Evolutionary conservation across 1,140 invertebrate genomes (phyloP), one percentile per base, ranked within the genome.

Genomic region (Mizuhopecten yessoensis): DNA sequence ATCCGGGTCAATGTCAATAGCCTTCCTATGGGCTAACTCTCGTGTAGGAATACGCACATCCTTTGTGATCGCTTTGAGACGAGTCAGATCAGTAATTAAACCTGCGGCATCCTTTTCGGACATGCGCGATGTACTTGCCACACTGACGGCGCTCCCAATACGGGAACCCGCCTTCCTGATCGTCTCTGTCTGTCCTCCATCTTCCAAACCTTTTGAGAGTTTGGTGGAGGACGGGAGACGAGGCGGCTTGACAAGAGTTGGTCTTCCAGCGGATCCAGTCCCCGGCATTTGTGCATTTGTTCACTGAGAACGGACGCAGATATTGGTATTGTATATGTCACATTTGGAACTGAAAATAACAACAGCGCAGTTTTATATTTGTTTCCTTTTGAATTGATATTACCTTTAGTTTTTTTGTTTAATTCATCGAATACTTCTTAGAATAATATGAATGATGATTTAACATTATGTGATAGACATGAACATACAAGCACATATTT

Each of bases 21-120:
- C 57, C n/a, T 29, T n/a, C n/a, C 57, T 75, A 75, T 75, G 57
- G 29, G 57, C 23, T n/a, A 75, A 75, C 17, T 75, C 57, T 75
- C 29, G n/a, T 1, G 57, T n/a, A 29, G 57, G 57, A 75, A 90
- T 91, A 29, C 90, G 90, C 0, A 87, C 86, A 91, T 92, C 92
- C 7, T 90, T 86, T 89, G 92, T 92, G 17, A 92, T 92, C 11
- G 42, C 92, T 86, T 92, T 92, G 17, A 92, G 42, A 13, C 92
- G 39, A 33, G 92, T 92, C n/a, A 92, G 87, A 34, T 92, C 92
- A 36, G 92, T 92, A 29, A 92, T 92, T 17, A 92, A 88, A 87
- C 92, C 92, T 13, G 90, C 86, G 20, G 92, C 86, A 13, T 92
- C 92, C n/a, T 88, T 89, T 34, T 42, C 34, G 36, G 86, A 34